Conservation (phyloP, 2,797 vertebrate species). For the Remorina albescens region DNA sequence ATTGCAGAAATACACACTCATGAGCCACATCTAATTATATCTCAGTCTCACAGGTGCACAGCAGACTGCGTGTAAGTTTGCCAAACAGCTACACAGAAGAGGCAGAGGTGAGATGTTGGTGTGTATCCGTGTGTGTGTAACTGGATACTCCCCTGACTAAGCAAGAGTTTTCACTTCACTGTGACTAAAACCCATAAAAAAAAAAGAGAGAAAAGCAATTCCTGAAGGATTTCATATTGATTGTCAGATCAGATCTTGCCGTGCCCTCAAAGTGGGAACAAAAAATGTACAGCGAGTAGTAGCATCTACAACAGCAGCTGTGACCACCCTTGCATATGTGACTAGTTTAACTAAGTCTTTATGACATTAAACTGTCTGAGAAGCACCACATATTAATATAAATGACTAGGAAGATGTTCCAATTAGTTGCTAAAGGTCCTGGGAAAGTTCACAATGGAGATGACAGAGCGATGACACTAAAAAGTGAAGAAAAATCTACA, state of each 20-base stretch:
- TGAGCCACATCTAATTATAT: slow-evolving; percentile 45
- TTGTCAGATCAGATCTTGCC: background rate
- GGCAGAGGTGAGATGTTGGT: slow-evolving; percentile 26
- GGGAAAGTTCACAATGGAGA: background rate
- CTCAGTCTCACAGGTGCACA: slow-evolving; percentile 58
- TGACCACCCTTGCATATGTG: background rate
- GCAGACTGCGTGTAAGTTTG: slow-evolving; percentile 19
- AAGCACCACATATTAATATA: background rate
- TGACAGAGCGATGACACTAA: background rate
- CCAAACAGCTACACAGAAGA: slow-evolving; percentile 6
- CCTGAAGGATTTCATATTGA: background rate
- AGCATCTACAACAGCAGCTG: slow-evolving; percentile 1
- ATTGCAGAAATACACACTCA: slow-evolving; percentile 52
- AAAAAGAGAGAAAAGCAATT: background rate
- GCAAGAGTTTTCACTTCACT: slow-evolving; percentile 8
- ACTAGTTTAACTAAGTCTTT: background rate
- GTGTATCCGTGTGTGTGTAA: too few relatives aligned
- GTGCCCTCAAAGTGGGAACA: background rate
- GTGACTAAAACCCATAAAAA: slow-evolving; percentile 15
- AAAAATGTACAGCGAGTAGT: background rate
- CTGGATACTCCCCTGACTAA: slow-evolving; percentile 5
- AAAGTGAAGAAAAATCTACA: slow-evolving; percentile 18
- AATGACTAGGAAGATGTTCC: background rate
- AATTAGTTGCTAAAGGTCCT: slow-evolving; percentile 7
- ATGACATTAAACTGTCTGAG: background rate